Evolutionary conservation across 2,888 invertebrate species (phyloP).

Genomic region (Drosophila suboccidentalis): DNA sequence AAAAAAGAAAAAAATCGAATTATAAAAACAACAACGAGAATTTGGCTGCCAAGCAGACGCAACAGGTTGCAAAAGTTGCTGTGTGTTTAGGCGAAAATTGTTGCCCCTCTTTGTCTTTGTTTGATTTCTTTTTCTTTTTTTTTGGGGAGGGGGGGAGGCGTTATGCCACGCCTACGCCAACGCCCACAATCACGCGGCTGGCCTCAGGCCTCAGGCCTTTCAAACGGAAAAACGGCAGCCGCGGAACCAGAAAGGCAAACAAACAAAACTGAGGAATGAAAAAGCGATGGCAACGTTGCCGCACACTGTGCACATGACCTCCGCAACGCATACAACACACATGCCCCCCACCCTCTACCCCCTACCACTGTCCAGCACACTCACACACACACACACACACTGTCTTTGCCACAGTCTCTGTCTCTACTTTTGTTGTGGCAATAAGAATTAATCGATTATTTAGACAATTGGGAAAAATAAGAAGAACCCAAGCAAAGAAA

Average conservation of each 20-base stretch:
- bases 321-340: constrained; percentile 43
- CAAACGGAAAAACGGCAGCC: constrained; percentile 30
- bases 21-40: constrained; percentile 10
- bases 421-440: constrained; percentile 38
- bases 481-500: constrained; percentile 26
- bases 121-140: not conserved
- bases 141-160: not conserved
- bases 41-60: constrained; percentile 51
- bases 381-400: constrained; percentile 1
- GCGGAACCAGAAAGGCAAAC: constrained; percentile 38
- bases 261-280: constrained; percentile 30
- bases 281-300: constrained; percentile 15
- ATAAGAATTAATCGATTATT: constrained; percentile 64
- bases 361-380: no score
- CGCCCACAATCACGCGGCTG: constrained; percentile 57
- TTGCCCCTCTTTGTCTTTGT: constrained; percentile 7
- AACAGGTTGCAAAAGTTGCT: constrained; percentile 71
- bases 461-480: constrained; percentile 58
- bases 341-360: constrained; percentile 21
- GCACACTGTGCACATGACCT: constrained; percentile 58
- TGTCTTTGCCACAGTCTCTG: not conserved
- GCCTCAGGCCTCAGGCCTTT: constrained; percentile 59
- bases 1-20: not conserved
- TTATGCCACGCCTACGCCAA: constrained; percentile 14
- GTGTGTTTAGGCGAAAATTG: constrained; percentile 45